phyloP scores from a whole-genome alignment of 2,113 vertebrate genomes.

The Pelusios castaneus region DNA sequence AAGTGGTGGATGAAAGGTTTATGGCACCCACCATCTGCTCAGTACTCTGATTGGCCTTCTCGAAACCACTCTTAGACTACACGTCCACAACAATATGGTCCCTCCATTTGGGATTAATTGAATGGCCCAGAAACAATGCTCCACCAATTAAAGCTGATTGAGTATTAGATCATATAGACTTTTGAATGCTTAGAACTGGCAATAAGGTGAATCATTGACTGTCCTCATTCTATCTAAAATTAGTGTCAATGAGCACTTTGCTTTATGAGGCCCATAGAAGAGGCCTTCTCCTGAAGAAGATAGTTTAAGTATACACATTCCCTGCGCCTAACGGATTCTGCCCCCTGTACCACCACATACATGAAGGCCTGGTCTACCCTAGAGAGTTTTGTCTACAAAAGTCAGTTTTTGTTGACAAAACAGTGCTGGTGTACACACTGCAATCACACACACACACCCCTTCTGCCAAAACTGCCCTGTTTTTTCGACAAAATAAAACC shows the following conservation, averaged over 20 bases:
- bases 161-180: background rate
- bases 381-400: no score
- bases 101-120: background rate
- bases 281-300: background rate
- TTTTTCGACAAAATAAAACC: no score
- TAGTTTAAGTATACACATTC: rapidly evolving
- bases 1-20: background rate
- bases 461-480: no score
- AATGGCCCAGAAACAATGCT: background rate
- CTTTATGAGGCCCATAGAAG: background rate
- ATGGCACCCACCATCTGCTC: background rate
- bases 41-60: background rate
- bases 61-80: background rate
- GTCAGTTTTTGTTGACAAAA: no score
- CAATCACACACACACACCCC: no score
- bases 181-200: background rate
- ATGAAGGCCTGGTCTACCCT: background rate
- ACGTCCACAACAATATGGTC: background rate
- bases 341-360: background rate
- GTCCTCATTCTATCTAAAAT: background rate
- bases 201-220: background rate
- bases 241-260: background rate
- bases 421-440: no score
- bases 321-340: background rate
- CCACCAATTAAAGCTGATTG: background rate